These are phyloP conservation scores for Dasyprocta punctata DNA, from an alignment of 2,113 vertebrate genomes.

Conservation along the genomic window DNA sequence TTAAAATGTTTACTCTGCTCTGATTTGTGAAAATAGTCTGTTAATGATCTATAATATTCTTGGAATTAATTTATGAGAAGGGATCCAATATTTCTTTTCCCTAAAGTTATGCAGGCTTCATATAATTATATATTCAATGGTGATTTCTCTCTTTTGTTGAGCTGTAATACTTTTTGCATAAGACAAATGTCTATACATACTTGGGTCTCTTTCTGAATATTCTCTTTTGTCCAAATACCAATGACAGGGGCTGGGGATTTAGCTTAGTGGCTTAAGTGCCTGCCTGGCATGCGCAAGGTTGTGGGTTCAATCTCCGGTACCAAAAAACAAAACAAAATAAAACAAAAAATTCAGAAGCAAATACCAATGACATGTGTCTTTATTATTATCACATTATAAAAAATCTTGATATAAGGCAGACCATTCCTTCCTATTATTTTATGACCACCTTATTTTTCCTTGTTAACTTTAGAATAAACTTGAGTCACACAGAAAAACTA, in stretches of 20 bases:
- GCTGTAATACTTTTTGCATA: neutral
- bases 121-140: neutral
- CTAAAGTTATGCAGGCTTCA: neutral
- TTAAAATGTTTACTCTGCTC: neutral
- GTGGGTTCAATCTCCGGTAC: too few relatives aligned
- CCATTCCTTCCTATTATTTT: neutral
- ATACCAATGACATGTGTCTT: neutral
- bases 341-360: too few relatives aligned
- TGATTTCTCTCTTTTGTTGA: neutral
- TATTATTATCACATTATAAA: neutral
- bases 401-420: neutral
- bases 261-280: too few relatives aligned
- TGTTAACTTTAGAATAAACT: neutral
- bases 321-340: too few relatives aligned
- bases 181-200: neutral
- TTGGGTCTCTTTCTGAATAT: neutral
- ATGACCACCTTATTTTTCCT: neutral
- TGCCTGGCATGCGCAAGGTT: too few relatives aligned
- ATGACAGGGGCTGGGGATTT: too few relatives aligned
- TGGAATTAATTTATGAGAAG: neutral
- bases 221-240: neutral
- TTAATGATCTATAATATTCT: neutral
- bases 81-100: neutral
- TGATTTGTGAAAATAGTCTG: neutral
- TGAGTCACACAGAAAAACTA: neutral